Base-by-base conservation (phyloP, 2,888 invertebrate species). In the Prosopocoilus inquinatus region DNA sequence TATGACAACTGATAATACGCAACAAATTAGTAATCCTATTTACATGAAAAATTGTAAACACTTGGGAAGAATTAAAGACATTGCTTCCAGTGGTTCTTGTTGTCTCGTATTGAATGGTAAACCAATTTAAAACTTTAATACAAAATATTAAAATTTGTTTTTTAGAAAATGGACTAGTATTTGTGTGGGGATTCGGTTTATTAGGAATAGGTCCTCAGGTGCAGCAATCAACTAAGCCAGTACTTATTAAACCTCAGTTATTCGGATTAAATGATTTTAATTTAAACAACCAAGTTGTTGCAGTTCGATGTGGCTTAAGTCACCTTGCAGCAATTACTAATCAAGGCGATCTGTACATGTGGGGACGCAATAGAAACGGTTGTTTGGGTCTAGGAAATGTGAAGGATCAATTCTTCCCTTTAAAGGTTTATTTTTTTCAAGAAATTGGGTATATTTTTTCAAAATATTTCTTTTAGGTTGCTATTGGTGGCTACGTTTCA, bases 101-200 rank as follows among this genome's bases (percentile, higher is more conserved):
- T 96, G 96, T 75, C 81, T 90, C 71, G 81, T 89, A 4, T 79
- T 92, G 28, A 95, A 93, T 78, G 89, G 91, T 91, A 75, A 70
- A 68, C 65, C 11, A 5, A 16, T n/a, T n/a, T 12, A 48, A 45
- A 12, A 28, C 35, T 48, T 36, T 53, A 59, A 50, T 51, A 46
- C n/a, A 46, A 9, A 47, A 16, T 47, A 32, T 44, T 47, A 34
- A 33, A 43, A 53, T 50, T 53, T 71, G 69, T n/a, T 34, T 61
- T 59, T 15, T 78, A 91, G 94, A 90, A 55, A 77, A 84, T 59
- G 94, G 95, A 0, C 82, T 91, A 20, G 93, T 92, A 0, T 96
- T 86, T 72, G 89, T 90, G 0, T 98, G 97, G 97, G 97, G 98
- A 3, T 96, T 84, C 74, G 98, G 98, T 33, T 81, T 96, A 51